Base-by-base conservation (phyloP, 2,113 vertebrate species). In the Pithys albifrons region DNA sequence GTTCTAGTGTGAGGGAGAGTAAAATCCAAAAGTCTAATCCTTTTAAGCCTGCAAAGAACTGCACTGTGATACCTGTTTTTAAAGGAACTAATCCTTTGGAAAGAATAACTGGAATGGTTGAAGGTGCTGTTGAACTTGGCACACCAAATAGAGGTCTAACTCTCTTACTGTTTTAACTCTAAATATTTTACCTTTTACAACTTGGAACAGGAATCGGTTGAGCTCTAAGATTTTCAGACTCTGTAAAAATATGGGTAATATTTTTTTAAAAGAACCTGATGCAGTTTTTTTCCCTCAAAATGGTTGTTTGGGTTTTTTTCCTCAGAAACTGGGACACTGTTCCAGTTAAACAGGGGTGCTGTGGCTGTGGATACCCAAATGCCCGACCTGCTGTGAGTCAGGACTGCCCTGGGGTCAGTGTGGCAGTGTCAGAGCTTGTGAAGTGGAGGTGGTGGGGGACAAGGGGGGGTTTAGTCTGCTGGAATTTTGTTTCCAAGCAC, bases 111-210 rank as follows among this genome's bases (percentile, higher is more conserved):
- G 0, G 29, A 89, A 41, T 52, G 23, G 25, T 59, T 81, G 79
- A 92, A 73, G 27, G 55, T 94, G 46, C 54, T 88, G 31, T 91
- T 96, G 94, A 82, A 72, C 57, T 85, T 94, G 75, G 82, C 64
- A 41, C 57, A 31, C n/a, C 1, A 0, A 61, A 75, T 5, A 76
- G 71, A 57, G 7, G 41, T 75, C 66, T 55, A 33, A 82, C 23
- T 75, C 23, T 78, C 5, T 51, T 57, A 39, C 62, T 88, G 41
- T 31, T 94, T 91, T 19, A 88, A 81, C 17, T 91, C 75, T 62
- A 82, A 90, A 88, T 94, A 80, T 85, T 92, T 80, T 80, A 80
- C 35, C 23, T 91, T 91, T 65, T 92, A 64, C 65, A 61, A 43
- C 35, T 66, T 83, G 75, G 79, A 79, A 65, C 27, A 92, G 39